phyloP scores from a whole-genome alignment of 2,797 vertebrate species.

The Pogoniulus pusillus region DNA sequence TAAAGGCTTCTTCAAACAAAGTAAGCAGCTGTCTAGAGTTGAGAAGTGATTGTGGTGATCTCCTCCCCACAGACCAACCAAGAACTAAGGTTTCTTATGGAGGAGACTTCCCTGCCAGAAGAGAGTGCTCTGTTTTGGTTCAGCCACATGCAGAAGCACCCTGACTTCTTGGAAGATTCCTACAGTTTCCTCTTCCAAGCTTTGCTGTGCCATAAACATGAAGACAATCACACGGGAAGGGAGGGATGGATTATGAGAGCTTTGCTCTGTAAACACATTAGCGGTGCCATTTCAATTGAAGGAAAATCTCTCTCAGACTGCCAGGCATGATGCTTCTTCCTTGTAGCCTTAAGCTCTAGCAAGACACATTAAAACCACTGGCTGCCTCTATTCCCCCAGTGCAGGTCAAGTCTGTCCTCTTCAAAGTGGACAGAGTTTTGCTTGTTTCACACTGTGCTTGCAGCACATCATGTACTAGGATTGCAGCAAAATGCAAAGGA shows the following conservation, averaged over 20 bases:
- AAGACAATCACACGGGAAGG: not conserved
- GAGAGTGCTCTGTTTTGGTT: not conserved
- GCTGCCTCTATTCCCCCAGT: not conserved
- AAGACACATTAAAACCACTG: not conserved
- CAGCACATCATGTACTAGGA: not conserved
- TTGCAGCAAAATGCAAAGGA: not conserved
- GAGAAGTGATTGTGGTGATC: not conserved
- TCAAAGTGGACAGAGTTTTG: not conserved
- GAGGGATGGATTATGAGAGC: not conserved
- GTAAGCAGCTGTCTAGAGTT: not conserved
- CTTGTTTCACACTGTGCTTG: not conserved
- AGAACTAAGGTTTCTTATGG: not conserved
- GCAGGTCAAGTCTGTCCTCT: not conserved
- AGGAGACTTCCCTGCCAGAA: not conserved
- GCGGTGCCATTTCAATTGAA: slow-evolving; percentile 1
- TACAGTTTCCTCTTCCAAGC: not conserved
- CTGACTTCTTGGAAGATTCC: not conserved
- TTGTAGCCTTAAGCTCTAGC: not conserved
- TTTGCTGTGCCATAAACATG: not conserved
- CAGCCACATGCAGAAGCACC: not conserved
- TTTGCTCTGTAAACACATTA: not conserved
- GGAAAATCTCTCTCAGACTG: not conserved
- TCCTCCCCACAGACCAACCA: not conserved
- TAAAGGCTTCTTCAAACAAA: not conserved
- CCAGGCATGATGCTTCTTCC: not conserved